A percentile compares a stretch with the other conserved stretches of the same genome.
phyloP scores from a whole-genome alignment of 2,888 invertebrate genomes.

The Glaucopsyche alexis region DNA sequence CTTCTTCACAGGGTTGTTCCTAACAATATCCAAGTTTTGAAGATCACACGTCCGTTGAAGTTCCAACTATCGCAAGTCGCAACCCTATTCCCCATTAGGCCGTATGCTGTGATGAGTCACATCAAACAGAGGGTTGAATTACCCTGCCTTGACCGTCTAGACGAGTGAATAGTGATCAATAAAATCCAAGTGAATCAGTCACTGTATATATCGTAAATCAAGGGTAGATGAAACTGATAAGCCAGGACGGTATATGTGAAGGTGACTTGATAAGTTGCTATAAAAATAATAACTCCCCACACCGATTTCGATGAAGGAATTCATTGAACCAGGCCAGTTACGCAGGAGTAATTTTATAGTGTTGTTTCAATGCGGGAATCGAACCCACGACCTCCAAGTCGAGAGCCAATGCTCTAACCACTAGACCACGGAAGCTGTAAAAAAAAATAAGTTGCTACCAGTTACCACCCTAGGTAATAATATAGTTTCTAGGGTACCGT shows the following conservation, averaged over 20 bases:
- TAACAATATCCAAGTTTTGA: background rate
- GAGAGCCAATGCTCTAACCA: too few species aligned
- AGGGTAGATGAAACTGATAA: conserved; percentile 22
- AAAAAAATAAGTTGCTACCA: too few species aligned
- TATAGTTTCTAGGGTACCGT: background rate
- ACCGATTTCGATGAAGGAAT: too few species aligned
- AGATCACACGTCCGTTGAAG: background rate
- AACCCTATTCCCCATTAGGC: background rate
- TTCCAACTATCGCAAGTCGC: too few species aligned
- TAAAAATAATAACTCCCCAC: too few species aligned
- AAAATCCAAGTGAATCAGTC: background rate
- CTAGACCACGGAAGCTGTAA: too few species aligned
- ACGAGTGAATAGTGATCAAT: background rate
- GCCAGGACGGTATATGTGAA: background rate
- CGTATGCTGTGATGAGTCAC: background rate
- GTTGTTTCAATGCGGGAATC: too few species aligned
- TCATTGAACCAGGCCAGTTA: too few species aligned
- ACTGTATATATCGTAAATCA: conserved; percentile 5
- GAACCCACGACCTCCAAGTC: too few species aligned
- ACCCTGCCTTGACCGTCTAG: conserved; percentile 15
- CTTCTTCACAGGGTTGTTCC: background rate
- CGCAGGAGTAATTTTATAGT: too few species aligned
- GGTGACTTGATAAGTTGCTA: background rate
- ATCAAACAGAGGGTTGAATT: conserved; percentile 12
- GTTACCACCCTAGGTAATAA: too few species aligned